phyloP scores from a whole-genome alignment of 2,888 invertebrate genomes.

The Ectobius pallidus region DNA sequence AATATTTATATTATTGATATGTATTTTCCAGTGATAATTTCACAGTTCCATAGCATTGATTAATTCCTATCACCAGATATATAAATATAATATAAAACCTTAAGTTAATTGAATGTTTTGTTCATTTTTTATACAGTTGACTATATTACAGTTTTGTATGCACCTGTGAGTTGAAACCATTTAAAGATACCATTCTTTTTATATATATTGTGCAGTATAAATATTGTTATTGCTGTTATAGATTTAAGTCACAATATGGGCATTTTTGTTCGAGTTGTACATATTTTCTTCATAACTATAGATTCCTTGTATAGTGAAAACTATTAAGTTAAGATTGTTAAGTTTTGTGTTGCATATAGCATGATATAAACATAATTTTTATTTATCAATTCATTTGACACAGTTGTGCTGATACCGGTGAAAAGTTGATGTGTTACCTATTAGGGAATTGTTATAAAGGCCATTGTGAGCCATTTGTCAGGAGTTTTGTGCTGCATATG shows the following conservation, averaged over 20 bases:
- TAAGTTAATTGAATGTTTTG: background rate
- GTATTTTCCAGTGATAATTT: too few relatives aligned
- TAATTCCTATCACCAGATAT: too few relatives aligned
- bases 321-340: background rate
- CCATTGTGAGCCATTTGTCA: too few relatives aligned
- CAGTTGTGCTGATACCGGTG: too few relatives aligned
- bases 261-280: conserved; percentile 4
- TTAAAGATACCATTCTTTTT: background rate
- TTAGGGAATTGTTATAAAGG: too few relatives aligned
- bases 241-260: conserved; percentile 13
- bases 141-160: conserved; percentile 21
- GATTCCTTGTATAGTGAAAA: background rate
- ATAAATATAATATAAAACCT: too few relatives aligned
- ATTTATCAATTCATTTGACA: too few relatives aligned
- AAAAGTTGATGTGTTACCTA: too few relatives aligned
- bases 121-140: conserved; percentile 16
- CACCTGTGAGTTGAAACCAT: background rate
- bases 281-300: background rate
- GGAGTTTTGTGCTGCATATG: too few relatives aligned
- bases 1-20: too few relatives aligned
- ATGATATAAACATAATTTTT: too few relatives aligned
- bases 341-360: background rate
- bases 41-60: too few relatives aligned
- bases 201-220: background rate
- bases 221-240: conserved; percentile 9